Conservation (phyloP, 92 coral and sea anemone species). For the Pocillopora meandrina region DNA sequence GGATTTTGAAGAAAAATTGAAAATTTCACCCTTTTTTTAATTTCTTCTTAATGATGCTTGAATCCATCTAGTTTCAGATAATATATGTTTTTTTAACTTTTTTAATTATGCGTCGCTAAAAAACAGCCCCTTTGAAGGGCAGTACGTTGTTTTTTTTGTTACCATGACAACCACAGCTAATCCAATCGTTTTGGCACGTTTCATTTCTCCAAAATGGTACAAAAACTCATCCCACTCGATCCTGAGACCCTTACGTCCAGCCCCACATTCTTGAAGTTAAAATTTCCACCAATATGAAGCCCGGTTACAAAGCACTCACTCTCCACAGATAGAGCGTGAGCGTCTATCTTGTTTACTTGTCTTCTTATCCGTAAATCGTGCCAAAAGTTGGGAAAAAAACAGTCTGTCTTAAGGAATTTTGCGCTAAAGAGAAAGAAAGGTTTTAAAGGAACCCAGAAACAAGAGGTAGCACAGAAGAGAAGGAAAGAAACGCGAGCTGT, state of each 20-base stretch:
- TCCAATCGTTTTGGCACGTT: constrained; percentile 3
- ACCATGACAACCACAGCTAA: background rate
- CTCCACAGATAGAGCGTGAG: background rate
- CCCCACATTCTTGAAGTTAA: too few species aligned
- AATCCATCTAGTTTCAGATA: background rate
- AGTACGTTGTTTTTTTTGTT: background rate
- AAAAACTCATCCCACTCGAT: background rate
- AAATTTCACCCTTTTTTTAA: background rate
- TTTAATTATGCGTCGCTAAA: background rate
- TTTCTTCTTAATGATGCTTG: background rate
- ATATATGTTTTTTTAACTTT: background rate
- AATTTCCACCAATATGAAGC: background rate
- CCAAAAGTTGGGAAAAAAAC: constrained; percentile 39
- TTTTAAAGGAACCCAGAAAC: constrained; percentile 32
- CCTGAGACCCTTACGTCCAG: background rate
- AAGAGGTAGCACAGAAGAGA: background rate
- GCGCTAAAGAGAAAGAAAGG: constrained; percentile 42
- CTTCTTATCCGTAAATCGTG: constrained; percentile 12
- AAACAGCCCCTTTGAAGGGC: background rate
- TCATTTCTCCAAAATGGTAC: background rate
- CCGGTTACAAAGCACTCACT: constrained; percentile 3
- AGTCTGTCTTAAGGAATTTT: constrained; percentile 30
- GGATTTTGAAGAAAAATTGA: too few species aligned
- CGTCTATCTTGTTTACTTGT: background rate
- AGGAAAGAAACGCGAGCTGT: constrained; percentile 21